Evolutionary conservation across 2,888 invertebrate genomes (phyloP).

Genomic region (Tetragonula carbonaria): DNA sequence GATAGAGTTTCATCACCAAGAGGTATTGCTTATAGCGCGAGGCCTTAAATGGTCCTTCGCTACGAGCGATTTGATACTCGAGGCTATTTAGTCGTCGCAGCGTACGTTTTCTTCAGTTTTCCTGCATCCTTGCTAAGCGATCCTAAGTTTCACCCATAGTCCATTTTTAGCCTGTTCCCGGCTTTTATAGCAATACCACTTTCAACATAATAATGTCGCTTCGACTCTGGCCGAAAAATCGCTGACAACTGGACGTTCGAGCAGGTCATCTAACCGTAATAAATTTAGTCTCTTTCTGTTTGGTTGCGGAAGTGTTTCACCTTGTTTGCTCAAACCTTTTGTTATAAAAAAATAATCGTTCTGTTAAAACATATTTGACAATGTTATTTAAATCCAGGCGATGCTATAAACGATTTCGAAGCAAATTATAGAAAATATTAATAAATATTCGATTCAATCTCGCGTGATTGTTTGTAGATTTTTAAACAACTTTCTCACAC

Average conservation of each 20-base stretch:
- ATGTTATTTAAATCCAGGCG: too few relatives aligned
- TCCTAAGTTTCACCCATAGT: constrained; percentile 59
- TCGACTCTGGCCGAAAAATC: constrained; percentile 40
- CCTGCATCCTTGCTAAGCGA: constrained; percentile 61
- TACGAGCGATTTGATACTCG: constrained; percentile 70
- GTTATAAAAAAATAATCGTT: too few relatives aligned
- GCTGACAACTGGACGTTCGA: background rate
- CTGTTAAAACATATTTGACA: too few relatives aligned
- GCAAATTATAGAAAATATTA: too few relatives aligned
- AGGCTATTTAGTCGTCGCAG: constrained; percentile 62
- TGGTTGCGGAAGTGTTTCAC: too few relatives aligned
- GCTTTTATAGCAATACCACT: constrained; percentile 59
- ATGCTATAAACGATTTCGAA: too few relatives aligned
- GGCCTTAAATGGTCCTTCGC: constrained; percentile 71
- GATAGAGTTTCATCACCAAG: constrained; percentile 70
- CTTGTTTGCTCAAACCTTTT: too few relatives aligned
- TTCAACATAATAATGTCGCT: constrained; percentile 40
- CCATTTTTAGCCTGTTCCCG: constrained; percentile 62
- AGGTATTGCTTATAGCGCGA: constrained; percentile 69
- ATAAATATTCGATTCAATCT: background rate
- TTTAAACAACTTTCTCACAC: background rate
- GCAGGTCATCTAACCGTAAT: background rate
- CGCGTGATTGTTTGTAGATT: background rate
- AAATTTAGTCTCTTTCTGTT: background rate
- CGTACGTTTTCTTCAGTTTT: constrained; percentile 69